Conservation (phyloP, 35 echinoderm and acorn worm species). For the Lytechinus variegatus region DNA sequence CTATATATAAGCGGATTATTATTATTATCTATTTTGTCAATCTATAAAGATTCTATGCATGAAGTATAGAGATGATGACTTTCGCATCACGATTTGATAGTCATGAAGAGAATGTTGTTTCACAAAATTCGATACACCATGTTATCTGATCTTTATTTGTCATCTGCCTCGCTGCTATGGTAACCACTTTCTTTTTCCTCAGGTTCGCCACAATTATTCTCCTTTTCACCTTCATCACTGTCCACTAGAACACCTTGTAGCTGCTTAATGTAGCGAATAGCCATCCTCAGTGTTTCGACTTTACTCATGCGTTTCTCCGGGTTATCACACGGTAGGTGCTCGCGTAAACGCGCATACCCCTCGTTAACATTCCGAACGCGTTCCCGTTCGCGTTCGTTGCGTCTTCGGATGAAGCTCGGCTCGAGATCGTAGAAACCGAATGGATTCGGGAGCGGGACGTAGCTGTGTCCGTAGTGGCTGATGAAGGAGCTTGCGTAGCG, state of each 20-base stretch:
- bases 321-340: conserved; percentile 91
- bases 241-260: conserved; percentile 80
- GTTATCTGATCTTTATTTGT: conserved; percentile 22
- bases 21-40: no score
- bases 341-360: conserved; percentile 81
- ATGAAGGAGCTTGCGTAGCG: conserved; percentile 84
- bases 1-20: no score
- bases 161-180: conserved; percentile 72
- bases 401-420: conserved; percentile 89
- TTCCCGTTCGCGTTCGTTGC: conserved; percentile 93
- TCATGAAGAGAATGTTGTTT: not conserved
- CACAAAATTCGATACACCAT: not conserved
- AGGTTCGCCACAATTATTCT: conserved; percentile 64
- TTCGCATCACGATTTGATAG: no score
- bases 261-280: conserved; percentile 97
- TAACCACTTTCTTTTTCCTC: conserved; percentile 76
- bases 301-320: conserved; percentile 95
- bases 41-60: no score
- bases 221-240: conserved; percentile 73
- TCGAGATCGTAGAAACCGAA: conserved; percentile 96
- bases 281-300: conserved; percentile 85
- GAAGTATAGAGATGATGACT: no score
- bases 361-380: conserved; percentile 95
- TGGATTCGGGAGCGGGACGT: conserved; percentile 85
- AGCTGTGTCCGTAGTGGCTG: conserved; percentile 78